A percentile compares a stretch with the other conserved stretches of the same genome.
Evolutionary conservation across 2,797 vertebrate genomes (phyloP).

Genomic region (Argentina silus): DNA sequence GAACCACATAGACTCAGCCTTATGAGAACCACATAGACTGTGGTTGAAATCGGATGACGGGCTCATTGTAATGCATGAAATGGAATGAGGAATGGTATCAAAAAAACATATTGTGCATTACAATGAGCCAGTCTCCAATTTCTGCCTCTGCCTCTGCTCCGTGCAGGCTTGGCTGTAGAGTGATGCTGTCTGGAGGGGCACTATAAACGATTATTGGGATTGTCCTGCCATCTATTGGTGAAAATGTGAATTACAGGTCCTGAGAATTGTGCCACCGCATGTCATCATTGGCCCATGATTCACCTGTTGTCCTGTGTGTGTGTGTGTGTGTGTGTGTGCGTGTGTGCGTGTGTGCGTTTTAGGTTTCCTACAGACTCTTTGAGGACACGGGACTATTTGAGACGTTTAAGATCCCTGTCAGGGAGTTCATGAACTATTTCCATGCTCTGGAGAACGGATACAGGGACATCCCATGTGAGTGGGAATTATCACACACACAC

Average conservation of each 20-base stretch:
- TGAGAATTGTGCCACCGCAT: background rate
- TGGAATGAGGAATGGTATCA: too few relatives aligned
- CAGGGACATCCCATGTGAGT: conserved; percentile 98
- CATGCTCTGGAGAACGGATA: conserved; percentile 96
- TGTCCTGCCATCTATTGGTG: conserved; percentile 15
- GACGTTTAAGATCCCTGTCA: conserved; percentile 93
- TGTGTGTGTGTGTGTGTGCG: background rate
- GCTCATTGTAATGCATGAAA: too few relatives aligned
- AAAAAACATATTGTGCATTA: too few relatives aligned
- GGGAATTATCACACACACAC: conserved; percentile 12
- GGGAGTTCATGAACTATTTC: conserved; percentile 98
- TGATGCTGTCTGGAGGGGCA: background rate
- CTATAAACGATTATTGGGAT: background rate
- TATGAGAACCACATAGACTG: background rate
- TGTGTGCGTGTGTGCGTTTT: conserved; percentile 16
- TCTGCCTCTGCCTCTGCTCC: too few relatives aligned
- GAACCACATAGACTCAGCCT: background rate
- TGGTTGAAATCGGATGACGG: too few relatives aligned
- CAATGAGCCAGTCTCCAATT: too few relatives aligned
- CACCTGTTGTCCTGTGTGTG: background rate
- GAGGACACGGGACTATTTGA: conserved; percentile 94
- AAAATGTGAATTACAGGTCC: background rate
- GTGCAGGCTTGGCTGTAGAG: too few relatives aligned
- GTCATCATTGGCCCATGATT: background rate
- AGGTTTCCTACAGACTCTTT: conserved; percentile 95